Conservation (phyloP, 2,113 vertebrate genomes). For the Plestiodon gilberti region DNA sequence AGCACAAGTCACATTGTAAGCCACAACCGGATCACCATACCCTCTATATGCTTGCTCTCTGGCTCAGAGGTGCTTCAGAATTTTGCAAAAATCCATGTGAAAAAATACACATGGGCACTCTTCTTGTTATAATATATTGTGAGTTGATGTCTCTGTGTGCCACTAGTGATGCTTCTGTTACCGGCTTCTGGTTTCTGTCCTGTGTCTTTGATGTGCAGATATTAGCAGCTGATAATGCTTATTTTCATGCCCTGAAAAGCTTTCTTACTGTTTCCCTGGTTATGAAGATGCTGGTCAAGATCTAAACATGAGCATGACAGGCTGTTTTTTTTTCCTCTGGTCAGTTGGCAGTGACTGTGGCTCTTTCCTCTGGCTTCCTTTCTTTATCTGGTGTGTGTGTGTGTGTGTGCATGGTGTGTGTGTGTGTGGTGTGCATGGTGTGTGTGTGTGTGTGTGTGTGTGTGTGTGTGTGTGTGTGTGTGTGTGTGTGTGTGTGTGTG, state of each 20-base stretch:
- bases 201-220: background rate
- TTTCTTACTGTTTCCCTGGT: background rate
- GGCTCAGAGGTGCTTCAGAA: background rate
- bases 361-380: conserved; percentile 42
- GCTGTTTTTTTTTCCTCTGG: background rate
- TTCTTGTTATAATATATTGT: too few relatives aligned
- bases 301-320: background rate
- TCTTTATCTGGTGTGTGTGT: conserved; percentile 22
- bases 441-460: background rate
- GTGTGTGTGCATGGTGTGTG: too few relatives aligned
- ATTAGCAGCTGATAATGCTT: background rate
- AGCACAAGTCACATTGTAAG: background rate
- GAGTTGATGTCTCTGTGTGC: background rate
- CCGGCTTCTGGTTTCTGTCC: background rate
- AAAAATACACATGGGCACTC: background rate
- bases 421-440: too few relatives aligned
- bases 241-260: background rate
- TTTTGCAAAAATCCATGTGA: background rate
- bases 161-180: background rate
- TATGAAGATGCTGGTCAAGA: background rate
- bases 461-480: background rate
- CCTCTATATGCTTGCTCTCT: conserved; percentile 10
- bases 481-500: too few relatives aligned
- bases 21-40: background rate
- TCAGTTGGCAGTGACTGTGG: background rate